Evolutionary conservation across 2,888 invertebrate genomes (phyloP), one percentile per base, ranked within the genome.

Genomic region (Drosophila seclusa): DNA sequence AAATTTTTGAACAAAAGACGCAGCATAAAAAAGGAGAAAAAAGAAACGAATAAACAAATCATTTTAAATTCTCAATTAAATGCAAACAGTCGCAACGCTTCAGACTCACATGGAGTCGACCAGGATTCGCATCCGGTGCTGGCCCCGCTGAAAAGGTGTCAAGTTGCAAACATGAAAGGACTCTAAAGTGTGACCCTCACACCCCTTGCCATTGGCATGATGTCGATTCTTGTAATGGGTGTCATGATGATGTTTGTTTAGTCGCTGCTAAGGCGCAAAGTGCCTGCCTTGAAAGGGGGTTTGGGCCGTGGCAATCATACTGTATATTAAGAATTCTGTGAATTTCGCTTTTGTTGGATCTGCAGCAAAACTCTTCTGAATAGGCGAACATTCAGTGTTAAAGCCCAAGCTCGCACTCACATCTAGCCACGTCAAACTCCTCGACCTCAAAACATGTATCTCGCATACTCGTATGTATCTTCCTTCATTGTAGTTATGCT

Each of bases 21-120:
- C 68, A 60, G 64, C 24, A 27, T 32, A 10, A n/a, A 53, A 71
- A 73, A 61, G 82, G 77, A 81, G n/a, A 55, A 27, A 36, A 54
- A 21, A 83, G 85, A 90, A 54, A 61, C 80, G 54, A 81, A 79
- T 85, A 90, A 90, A 90, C 89, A 91, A 85, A 89, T 87, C 89
- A 84, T 91, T 91, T 90, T 80, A 90, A 88, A 91, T 90, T 90
- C 90, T 90, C 90, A 90, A 90, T 91, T 91, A 89, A 89, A 81
- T 76, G 83, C 79, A 74, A 81, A 77, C 81, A 86, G 49, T 48
- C 38, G 18, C 61, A 80, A 29, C 36, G 48, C 29, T 36, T 60
- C 66, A 52, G 52, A 54, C 53, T 62, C 42, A 50, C 27, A 36
- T 49, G 52, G 24, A 54, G 27, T 21, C n/a, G 50, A 40, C 34